Evolutionary conservation across 2,797 vertebrate genomes (phyloP).

Genomic region (Morus bassanus): DNA sequence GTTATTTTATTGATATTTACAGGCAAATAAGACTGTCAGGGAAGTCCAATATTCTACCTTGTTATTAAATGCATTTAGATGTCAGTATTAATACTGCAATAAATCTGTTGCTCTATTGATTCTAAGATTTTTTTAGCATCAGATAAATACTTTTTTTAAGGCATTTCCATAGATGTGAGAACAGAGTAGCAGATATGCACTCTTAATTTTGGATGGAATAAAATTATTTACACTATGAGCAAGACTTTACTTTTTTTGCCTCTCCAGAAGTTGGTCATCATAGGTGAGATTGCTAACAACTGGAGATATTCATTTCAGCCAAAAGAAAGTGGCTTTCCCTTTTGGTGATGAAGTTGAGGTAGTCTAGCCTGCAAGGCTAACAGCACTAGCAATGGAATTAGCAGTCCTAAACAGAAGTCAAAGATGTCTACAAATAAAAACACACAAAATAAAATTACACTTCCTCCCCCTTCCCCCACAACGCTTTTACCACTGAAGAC

Average conservation of each 20-base stretch:
- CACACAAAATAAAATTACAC: background rate
- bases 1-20: background rate
- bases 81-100: background rate
- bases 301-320: background rate
- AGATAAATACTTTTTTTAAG: background rate
- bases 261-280: background rate
- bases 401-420: background rate
- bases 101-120: background rate
- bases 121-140: background rate
- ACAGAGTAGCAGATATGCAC: background rate
- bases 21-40: background rate
- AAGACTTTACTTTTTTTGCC: background rate
- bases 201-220: background rate
- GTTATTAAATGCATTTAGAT: background rate
- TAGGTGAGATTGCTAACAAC: background rate
- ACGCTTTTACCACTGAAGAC: background rate
- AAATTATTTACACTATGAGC: background rate
- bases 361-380: background rate
- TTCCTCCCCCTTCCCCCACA: accelerated
- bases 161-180: background rate
- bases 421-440: background rate
- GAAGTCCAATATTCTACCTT: background rate
- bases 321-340: background rate
- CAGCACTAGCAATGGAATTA: background rate
- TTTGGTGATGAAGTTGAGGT: background rate